Base-by-base conservation (phyloP, 1,140 invertebrate genomes). In the Prorops nasuta region DNA sequence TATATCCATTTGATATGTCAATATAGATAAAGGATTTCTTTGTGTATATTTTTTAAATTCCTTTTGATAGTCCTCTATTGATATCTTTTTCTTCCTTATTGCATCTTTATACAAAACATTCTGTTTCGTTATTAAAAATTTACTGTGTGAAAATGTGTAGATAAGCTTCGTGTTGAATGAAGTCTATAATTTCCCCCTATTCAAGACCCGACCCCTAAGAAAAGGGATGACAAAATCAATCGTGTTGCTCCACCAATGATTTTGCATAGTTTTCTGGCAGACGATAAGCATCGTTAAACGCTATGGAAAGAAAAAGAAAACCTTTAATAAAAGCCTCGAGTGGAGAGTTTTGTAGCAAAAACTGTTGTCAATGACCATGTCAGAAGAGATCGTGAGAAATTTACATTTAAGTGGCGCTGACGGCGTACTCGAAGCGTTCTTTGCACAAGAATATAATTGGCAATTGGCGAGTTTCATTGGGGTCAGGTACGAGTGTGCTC, bases 401-500 rank as follows among this genome's bases (percentile, higher is more conserved):
- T 6, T 6, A 6, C 10, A 28, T 28, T 28, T 6, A 28, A 6
- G 24, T n/a, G n/a, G n/a, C n/a, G n/a, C n/a, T n/a, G n/a, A n/a
- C n/a, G n/a, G n/a, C n/a, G n/a, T n/a, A n/a, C n/a, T n/a, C n/a
- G n/a, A n/a, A n/a, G n/a, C n/a, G n/a, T n/a, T n/a, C n/a, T n/a
- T n/a, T 31, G 28, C 37, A 52, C 28, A 28, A n/a, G 44, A 49
- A 34, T 46, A 62, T 50, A 72, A 71, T 76, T 73, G 64, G 63
- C 66, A 69, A 73, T 72, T 67, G 67, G 58, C 63, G 60, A 69
- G 65, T 75, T 73, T 74, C 72, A 76, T 58, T 75, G 71, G 71
- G 71, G 71, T 76, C 72, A 73, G 72, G 72, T 76, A 62, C 68
- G 71, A 74, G 69, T 74, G 68, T 74, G 62, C 63, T 71, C 64